Evolutionary conservation across 2,888 invertebrate species (phyloP), one percentile per base, ranked within the genome.

Genomic region (Chamaedrilus cognettii): DNA sequence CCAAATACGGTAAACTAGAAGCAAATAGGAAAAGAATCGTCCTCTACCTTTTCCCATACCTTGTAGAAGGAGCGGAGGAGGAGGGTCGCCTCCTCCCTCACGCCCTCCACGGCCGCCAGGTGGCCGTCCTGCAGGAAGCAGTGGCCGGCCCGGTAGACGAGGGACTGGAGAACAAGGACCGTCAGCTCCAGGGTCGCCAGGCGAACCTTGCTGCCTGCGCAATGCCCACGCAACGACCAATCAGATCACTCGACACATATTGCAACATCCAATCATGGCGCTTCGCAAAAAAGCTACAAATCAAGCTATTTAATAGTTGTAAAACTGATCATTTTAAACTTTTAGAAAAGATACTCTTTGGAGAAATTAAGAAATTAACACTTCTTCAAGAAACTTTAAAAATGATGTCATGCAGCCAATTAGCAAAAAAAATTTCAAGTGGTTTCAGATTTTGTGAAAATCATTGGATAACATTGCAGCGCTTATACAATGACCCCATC

Each of bases 61-160:
- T 96, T 96, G 85, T 95, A 96, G 85, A 94, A 96, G 86, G 93
- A 94, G 59, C 94, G 87, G 19, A 97, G 88, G 34, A 93, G 87
- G 0, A 91, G 89, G 61, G 93, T 93, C 74, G 94, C 91, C 80
- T 92, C 91, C 79, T 90, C 90, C 75, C 89, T 88, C 2, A 91
- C 89, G 78, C 90, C 85, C 83, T 92, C 88, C 74, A 92, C 86
- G 76, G 88, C 84, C 42, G 88, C 87, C 72, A 89, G 85, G 80
- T 91, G 91, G 26, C 87, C 82, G 72, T 92, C 92, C 64, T 87
- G 86, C 49, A 92, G 86, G 73, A 87, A 86, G 73, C 87, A 88
- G 73, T 85, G 64, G 15, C 87, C 88, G 19, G 81, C 80, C 26
- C 77, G 79, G 70, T 84, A 85, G 68, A 88, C 80, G 78, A 92